A percentile compares a stretch with the other conserved stretches of the same genome.
These are phyloP conservation scores for Drosophila sordidula DNA, from an alignment of 2,888 invertebrate species.

Conservation along the genomic window DNA sequence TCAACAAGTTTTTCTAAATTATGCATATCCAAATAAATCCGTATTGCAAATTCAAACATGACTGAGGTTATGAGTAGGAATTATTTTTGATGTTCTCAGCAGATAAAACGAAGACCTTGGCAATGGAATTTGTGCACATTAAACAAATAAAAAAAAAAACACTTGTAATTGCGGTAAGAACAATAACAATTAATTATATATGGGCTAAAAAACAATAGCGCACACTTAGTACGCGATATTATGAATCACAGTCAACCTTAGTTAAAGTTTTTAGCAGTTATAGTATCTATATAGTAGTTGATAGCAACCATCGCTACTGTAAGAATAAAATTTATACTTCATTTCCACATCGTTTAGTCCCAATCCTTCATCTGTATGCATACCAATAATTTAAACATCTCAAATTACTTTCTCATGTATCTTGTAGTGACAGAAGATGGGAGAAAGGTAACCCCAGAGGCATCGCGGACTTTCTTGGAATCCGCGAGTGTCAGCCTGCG, in stretches of 20 bases:
- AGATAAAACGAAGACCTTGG: slow-evolving; percentile 33
- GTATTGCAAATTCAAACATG: too few relatives aligned
- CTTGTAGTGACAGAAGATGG: slow-evolving; percentile 86
- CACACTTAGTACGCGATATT: slow-evolving; percentile 51
- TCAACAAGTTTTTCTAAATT: too few relatives aligned
- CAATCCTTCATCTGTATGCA: too few relatives aligned
- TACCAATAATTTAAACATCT: too few relatives aligned
- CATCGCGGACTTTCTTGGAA: slow-evolving; percentile 70
- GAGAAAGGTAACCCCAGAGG: slow-evolving; percentile 83
- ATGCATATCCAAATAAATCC: too few relatives aligned
- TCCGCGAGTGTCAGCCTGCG: slow-evolving; percentile 84
- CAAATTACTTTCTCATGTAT: background rate
- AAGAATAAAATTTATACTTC: too few relatives aligned
- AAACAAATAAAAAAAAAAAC: slow-evolving; percentile 9
- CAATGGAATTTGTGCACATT: slow-evolving; percentile 41
- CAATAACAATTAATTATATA: slow-evolving; percentile 12
- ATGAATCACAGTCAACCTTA: slow-evolving; percentile 36
- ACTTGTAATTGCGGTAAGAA: slow-evolving; percentile 29
- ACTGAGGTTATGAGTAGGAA: background rate
- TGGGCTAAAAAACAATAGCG: slow-evolving; percentile 13
- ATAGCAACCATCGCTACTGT: too few relatives aligned
- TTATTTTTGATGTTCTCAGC: slow-evolving; percentile 49
- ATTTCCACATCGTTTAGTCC: too few relatives aligned
- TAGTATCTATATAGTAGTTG: too few relatives aligned
- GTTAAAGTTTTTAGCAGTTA: background rate